phyloP scores from a whole-genome alignment of 2,797 vertebrate genomes.

The Hyperoplus immaculatus region DNA sequence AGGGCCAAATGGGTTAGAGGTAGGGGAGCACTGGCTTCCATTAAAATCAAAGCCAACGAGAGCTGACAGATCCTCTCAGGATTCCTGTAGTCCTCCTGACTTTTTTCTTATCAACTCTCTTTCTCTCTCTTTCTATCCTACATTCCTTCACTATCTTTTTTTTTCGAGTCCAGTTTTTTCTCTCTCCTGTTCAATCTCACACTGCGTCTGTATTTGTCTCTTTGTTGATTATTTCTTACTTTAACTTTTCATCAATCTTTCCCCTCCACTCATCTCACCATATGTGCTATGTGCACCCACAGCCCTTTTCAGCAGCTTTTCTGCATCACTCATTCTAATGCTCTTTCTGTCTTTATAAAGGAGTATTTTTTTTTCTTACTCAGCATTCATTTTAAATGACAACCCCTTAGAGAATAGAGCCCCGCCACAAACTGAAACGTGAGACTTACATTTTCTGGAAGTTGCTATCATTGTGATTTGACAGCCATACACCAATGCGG shows the following conservation, averaged over 20 bases:
- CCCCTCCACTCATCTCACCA: background rate
- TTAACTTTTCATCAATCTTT: slow-evolving; percentile 17
- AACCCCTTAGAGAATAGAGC: background rate
- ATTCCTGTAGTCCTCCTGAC: slow-evolving; percentile 54
- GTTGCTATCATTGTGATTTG: background rate
- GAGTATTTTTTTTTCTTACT: background rate
- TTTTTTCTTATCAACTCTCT: slow-evolving; percentile 46
- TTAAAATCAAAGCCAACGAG: slow-evolving; percentile 85
- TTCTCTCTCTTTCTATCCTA: slow-evolving; percentile 14
- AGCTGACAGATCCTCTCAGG: slow-evolving; percentile 80
- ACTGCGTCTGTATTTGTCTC: background rate
- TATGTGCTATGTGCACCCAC: slow-evolving; percentile 1
- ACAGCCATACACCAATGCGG: background rate
- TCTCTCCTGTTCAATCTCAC: slow-evolving; percentile 5
- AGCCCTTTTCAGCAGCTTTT: slow-evolving; percentile 25
- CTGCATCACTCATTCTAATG: slow-evolving; percentile 2
- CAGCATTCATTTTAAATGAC: background rate
- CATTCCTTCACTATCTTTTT: slow-evolving; percentile 41
- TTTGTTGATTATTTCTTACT: slow-evolving; percentile 38
- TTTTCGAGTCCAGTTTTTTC: slow-evolving; percentile 14
- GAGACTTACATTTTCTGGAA: slow-evolving; percentile 9
- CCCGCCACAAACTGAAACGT: slow-evolving; percentile 13
- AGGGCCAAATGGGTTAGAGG: slow-evolving; percentile 82
- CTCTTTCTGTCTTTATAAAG: background rate
- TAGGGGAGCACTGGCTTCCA: slow-evolving; percentile 77